Percentiles rank a stretch among this genome's conserved stretches.
Conservation (phyloP, 2,113 vertebrate species). For the Pheucticus melanocephalus region DNA sequence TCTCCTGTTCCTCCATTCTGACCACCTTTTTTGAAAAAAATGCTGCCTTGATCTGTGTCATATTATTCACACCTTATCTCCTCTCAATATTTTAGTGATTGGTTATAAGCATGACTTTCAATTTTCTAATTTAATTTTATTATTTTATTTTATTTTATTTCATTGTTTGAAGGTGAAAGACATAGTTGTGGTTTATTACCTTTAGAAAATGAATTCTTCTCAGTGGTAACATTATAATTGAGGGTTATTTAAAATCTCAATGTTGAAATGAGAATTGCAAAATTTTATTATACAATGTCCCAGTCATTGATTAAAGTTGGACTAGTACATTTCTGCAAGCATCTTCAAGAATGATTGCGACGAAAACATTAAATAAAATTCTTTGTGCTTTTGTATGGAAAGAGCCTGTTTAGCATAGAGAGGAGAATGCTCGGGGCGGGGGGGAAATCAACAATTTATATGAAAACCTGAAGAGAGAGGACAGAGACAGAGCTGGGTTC, state of each 20-base stretch:
- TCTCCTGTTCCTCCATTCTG: neutral
- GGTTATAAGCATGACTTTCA: neutral
- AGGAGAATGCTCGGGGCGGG: accelerated
- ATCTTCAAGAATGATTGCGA: neutral
- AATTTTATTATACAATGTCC: neutral
- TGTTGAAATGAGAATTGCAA: neutral
- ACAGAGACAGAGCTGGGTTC: accelerated
- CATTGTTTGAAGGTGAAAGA: neutral
- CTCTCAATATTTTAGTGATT: neutral
- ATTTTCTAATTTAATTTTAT: neutral
- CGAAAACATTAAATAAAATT: neutral
- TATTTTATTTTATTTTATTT: neutral
- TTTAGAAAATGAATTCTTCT: neutral
- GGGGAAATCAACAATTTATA: neutral
- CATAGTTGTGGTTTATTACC: neutral
- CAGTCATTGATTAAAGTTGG: neutral
- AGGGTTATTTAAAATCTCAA: neutral
- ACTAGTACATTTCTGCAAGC: neutral
- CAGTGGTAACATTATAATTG: neutral
- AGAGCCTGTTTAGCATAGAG: neutral
- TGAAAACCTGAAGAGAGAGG: neutral
- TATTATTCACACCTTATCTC: neutral
- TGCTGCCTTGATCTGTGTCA: neutral
- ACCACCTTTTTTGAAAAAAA: accelerated
- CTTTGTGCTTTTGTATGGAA: neutral